A percentile compares a stretch with the other conserved stretches of the same genome.
Conservation (phyloP, 2,888 invertebrate species). For the Cryptophagus acutangulus region DNA sequence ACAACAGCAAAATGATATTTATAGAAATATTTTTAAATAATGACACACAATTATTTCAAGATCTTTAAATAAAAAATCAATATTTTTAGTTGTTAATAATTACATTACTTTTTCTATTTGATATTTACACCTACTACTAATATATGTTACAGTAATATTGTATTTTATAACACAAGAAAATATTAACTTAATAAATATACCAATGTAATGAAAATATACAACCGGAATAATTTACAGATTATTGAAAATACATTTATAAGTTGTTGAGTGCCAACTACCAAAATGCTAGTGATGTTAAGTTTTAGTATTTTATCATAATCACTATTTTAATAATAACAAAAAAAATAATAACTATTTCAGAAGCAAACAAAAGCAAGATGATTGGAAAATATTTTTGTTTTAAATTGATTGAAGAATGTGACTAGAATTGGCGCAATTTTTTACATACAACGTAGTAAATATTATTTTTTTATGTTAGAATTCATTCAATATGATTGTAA, state of each 20-base stretch:
- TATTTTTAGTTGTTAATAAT: no score
- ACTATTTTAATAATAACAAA: not conserved
- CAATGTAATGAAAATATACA: slow-evolving; percentile 6
- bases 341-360: not conserved
- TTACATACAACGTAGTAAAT: slow-evolving; percentile 2
- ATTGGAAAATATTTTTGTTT: not conserved
- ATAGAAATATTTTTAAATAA: not conserved
- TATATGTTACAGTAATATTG: slow-evolving; percentile 11
- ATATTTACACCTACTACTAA: slow-evolving; percentile 4
- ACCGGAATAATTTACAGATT: slow-evolving; percentile 40
- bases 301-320: slow-evolving; percentile 24
- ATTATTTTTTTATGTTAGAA: slow-evolving; percentile 2
- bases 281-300: slow-evolving; percentile 39
- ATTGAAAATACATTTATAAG: slow-evolving; percentile 32
- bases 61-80: no score
- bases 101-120: not conserved
- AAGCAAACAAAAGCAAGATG: no score
- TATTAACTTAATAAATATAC: not conserved
- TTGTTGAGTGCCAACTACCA: slow-evolving; percentile 49
- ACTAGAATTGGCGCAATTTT: not conserved
- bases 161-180: slow-evolving; percentile 5
- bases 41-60: not conserved
- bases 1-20: slow-evolving; percentile 1
- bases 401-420: not conserved
- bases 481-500: not conserved